These are phyloP conservation scores for Toxostoma redivivum DNA, from an alignment of 2,113 vertebrate species.

Conservation along the genomic window DNA sequence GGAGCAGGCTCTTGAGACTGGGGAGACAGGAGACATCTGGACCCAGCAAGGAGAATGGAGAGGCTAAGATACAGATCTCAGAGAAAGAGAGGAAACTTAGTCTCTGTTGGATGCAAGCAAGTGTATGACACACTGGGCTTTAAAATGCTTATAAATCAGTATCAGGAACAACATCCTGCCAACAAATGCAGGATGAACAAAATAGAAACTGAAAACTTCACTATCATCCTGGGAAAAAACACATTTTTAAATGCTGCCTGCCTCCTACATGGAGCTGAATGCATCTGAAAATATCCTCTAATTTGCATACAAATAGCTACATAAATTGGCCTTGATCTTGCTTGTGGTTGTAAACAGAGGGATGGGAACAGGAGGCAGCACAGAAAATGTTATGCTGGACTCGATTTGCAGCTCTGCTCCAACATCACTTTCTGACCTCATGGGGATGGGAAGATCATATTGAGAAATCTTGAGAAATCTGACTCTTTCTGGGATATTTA, in stretches of 20 bases:
- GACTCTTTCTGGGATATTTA: background rate
- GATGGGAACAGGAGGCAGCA: conserved; percentile 14
- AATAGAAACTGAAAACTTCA: conserved; percentile 29
- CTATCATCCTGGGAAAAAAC: background rate
- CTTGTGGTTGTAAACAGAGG: conserved; percentile 55
- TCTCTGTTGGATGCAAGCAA: background rate
- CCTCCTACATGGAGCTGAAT: conserved; percentile 43
- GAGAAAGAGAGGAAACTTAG: background rate
- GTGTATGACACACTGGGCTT: background rate
- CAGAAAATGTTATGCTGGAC: background rate
- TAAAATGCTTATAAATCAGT: background rate
- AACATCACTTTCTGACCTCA: background rate
- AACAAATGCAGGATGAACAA: conserved; percentile 18
- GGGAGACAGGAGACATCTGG: background rate
- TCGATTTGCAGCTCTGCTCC: background rate
- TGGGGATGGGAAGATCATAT: background rate
- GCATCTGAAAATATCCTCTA: conserved; percentile 54
- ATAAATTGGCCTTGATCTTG: conserved; percentile 63
- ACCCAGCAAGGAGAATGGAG: background rate
- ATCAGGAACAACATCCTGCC: conserved; percentile 26
- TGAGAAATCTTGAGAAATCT: background rate
- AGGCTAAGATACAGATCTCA: background rate
- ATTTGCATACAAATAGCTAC: conserved; percentile 69
- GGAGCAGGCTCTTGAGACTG: background rate
- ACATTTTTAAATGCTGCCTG: conserved; percentile 56